Conservation (phyloP, 2,888 invertebrate genomes). For the Thelaira solivaga region DNA sequence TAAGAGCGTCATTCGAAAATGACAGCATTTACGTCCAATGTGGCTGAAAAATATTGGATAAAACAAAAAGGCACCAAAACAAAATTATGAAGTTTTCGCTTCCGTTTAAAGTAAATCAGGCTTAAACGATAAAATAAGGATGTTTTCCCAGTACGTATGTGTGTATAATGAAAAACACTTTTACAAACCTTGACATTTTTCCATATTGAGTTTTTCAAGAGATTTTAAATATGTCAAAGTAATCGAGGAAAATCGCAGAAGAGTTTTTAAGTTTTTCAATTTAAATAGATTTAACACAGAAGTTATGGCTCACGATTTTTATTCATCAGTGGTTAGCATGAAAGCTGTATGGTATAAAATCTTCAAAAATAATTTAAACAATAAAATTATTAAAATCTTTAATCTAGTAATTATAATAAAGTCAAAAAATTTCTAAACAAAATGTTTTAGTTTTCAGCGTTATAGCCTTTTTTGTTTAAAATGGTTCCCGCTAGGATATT, state of each 20-base stretch:
- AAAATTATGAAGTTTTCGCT: slow-evolving; percentile 43
- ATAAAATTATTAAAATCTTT: no score
- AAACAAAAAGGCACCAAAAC: slow-evolving; percentile 24
- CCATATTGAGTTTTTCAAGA: slow-evolving; percentile 22
- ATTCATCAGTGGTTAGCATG: no score
- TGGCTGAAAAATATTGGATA: slow-evolving; percentile 51
- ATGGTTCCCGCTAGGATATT: no score
- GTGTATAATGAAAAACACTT: slow-evolving; percentile 12
- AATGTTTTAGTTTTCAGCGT: no score
- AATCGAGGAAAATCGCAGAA: not conserved
- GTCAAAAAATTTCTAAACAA: no score
- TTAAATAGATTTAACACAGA: slow-evolving; percentile 43
- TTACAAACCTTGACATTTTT: slow-evolving; percentile 8
- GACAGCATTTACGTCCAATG: slow-evolving; percentile 63
- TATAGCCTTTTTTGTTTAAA: no score
- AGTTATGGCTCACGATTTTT: no score
- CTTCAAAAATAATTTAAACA: no score
- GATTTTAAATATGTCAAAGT: slow-evolving; percentile 41
- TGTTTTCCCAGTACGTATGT: not conserved
- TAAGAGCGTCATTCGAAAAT: slow-evolving; percentile 68
- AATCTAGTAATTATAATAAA: no score
- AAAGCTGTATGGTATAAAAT: no score
- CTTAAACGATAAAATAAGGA: slow-evolving; percentile 44
- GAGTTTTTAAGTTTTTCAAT: slow-evolving; percentile 57
- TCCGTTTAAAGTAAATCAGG: slow-evolving; percentile 35